Evolutionary conservation across 2,888 invertebrate species (phyloP), one percentile per base, ranked within the genome.

Genomic region (Laothoe populi): DNA sequence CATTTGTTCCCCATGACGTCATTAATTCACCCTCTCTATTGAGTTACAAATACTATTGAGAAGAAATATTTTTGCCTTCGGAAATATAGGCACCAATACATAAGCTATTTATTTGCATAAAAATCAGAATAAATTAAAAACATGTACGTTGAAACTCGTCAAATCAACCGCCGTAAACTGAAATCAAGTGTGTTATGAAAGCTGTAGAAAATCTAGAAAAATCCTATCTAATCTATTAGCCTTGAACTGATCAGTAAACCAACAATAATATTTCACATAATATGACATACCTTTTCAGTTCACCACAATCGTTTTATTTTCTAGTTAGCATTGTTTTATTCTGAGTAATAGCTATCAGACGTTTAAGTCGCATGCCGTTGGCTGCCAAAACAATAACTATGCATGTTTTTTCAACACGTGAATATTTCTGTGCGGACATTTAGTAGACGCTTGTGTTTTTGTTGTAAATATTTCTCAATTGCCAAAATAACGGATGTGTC

Each of bases 361-460:
- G 67, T 68, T 68, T 73, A 26, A 44, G 45, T 45, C 44, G 44
- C 45, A 31, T 44, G n/a, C 42, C 5, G 13, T 10, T 40, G 42
- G 42, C 44, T 59, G 59, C 44, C 42, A 45, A 58, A 59, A 59
- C 44, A 59, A 59, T 44, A 44, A 16, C 19, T 59, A 44, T 26
- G 31, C 2, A 13, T 8, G 38, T 13, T 53, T 35, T 49, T 53
- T 44, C 44, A 24, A 59, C 45, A 31, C 35, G 19, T 19, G 19
- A 44, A 8, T 44, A 35, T 53, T 53, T 49, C 35, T 35, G n/a
- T 19, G 53, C 19, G 35, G 11, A 53, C 31, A 49, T 49, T 49
- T 26, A 21, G 19, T 11, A 44, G 42, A 53, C 26, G 4, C n/a
- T 31, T 19, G 35, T 53, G 19, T 58, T 58, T 57, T 42, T 42